phyloP scores from a whole-genome alignment of 2,888 invertebrate species.

The Apodemia zela region DNA sequence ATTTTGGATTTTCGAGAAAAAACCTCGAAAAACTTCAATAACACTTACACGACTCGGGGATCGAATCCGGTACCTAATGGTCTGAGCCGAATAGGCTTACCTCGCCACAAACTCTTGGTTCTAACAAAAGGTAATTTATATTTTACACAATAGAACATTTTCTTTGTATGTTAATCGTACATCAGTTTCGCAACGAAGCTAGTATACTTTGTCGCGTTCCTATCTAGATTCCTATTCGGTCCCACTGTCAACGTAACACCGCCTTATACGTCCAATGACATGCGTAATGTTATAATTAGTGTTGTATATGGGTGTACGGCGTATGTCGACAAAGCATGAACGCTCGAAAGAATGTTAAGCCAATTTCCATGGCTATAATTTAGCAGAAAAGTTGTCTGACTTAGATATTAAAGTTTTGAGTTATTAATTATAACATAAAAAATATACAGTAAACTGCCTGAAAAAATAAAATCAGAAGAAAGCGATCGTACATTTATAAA shows the following conservation, averaged over 20 bases:
- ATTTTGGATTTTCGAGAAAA: too few relatives aligned
- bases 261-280: neutral
- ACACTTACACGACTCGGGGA: too few relatives aligned
- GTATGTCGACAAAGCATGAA: neutral
- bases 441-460: too few relatives aligned
- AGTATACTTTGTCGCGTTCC: neutral
- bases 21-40: too few relatives aligned
- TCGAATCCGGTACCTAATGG: too few relatives aligned
- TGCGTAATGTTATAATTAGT: neutral
- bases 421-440: too few relatives aligned
- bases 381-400: neutral
- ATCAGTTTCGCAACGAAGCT: neutral
- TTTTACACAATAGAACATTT: neutral
- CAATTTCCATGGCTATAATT: neutral
- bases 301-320: neutral
- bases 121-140: too few relatives aligned
- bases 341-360: neutral
- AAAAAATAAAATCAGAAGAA: too few relatives aligned
- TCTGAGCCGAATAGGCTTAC: too few relatives aligned
- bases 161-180: neutral
- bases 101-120: too few relatives aligned
- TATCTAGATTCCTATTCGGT: conserved; percentile 2
- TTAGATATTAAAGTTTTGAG: too few relatives aligned
- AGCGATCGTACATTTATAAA: too few relatives aligned
- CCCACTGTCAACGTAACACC: neutral